Conservation (phyloP, 2,113 vertebrate species). For the Sclerurus mexicanus region DNA sequence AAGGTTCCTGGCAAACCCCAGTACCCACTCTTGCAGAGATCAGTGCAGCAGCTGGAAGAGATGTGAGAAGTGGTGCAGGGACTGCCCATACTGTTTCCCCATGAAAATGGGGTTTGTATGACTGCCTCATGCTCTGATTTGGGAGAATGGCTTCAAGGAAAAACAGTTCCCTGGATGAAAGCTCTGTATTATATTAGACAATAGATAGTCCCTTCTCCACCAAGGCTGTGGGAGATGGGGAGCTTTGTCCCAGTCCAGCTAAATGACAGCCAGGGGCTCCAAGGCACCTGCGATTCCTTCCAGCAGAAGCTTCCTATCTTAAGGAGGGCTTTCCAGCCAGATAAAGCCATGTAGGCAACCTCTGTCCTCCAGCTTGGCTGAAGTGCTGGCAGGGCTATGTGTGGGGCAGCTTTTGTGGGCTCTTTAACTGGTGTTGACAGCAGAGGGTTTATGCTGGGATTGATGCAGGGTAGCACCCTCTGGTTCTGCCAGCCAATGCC, state of each 20-base stretch:
- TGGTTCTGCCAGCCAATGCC: background rate
- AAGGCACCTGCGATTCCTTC: background rate
- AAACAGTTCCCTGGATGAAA: background rate
- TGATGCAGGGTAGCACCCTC: background rate
- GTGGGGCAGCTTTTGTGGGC: background rate
- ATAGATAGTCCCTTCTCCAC: background rate
- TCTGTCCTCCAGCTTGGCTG: background rate
- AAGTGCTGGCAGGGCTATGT: background rate
- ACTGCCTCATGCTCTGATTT: background rate
- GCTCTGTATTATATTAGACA: background rate
- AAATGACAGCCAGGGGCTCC: background rate
- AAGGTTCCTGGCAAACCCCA: background rate
- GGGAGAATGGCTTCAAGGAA: background rate
- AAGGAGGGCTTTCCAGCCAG: conserved; percentile 5
- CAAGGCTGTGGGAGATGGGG: background rate
- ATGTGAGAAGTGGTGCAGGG: background rate
- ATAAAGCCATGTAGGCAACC: background rate
- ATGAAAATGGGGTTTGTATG: background rate
- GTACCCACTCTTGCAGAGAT: background rate
- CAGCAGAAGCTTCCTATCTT: background rate
- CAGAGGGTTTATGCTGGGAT: background rate
- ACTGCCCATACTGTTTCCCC: background rate
- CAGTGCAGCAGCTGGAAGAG: background rate
- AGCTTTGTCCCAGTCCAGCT: background rate
- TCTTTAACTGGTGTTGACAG: conserved; percentile 37